phyloP scores from a whole-genome alignment of 1,140 invertebrate species.

The Lordiphosa mommai region DNA sequence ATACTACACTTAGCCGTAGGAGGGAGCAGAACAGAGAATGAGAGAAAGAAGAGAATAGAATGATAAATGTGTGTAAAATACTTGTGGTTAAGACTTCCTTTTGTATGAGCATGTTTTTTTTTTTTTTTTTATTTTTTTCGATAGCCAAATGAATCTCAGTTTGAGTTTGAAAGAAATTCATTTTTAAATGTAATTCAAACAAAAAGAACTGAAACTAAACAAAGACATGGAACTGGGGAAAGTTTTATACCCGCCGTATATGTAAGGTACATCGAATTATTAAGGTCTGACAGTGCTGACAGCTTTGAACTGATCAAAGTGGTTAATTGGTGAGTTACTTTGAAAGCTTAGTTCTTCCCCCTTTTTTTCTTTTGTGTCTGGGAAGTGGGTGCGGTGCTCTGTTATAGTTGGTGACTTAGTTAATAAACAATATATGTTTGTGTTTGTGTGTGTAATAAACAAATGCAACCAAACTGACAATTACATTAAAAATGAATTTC shows the following conservation, averaged over 20 bases:
- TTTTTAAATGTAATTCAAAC: slow-evolving; percentile 68
- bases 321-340: slow-evolving; percentile 13
- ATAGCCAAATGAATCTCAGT: slow-evolving; percentile 65
- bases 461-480: slow-evolving; percentile 38
- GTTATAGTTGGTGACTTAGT: slow-evolving; percentile 30
- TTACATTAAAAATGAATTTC: slow-evolving; percentile 74
- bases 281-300: slow-evolving; percentile 32
- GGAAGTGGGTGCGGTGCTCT: slow-evolving; percentile 38
- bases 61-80: slow-evolving; percentile 50
- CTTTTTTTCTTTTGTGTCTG: slow-evolving; percentile 17
- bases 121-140: slow-evolving; percentile 25
- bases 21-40: slow-evolving; percentile 13
- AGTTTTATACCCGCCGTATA: slow-evolving; percentile 26
- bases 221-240: slow-evolving; percentile 8
- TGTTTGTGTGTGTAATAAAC: slow-evolving; percentile 19
- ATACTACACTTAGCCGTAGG: slow-evolving; percentile 55
- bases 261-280: slow-evolving; percentile 7
- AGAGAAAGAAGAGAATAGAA: slow-evolving; percentile 55
- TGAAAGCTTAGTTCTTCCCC: neutral
- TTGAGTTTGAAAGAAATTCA: slow-evolving; percentile 77
- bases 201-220: slow-evolving; percentile 7
- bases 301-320: too few species aligned
- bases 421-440: slow-evolving; percentile 12
- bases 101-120: slow-evolving; percentile 36
- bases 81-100: slow-evolving; percentile 27